Conservation (phyloP, 92 coral and sea anemone genomes). For the Desmophyllum pertusum region DNA sequence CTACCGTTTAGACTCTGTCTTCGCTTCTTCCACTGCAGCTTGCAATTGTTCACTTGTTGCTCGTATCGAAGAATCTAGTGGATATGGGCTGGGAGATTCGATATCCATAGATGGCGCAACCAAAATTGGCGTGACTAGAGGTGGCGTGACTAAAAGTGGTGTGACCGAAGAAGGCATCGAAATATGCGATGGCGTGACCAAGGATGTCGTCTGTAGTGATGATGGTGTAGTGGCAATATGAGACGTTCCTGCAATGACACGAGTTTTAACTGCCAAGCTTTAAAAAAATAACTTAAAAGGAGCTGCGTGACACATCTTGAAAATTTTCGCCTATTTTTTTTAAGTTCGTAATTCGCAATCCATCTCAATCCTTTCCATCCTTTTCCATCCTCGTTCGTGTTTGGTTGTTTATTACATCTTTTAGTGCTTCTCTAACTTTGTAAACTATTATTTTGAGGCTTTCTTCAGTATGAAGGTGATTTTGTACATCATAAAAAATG, state of each 20-base stretch:
- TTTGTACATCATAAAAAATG: too few relatives aligned
- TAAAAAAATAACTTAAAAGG: not conserved
- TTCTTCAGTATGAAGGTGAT: too few relatives aligned
- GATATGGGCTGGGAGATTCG: not conserved
- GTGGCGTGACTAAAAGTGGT: slow-evolving; percentile 29
- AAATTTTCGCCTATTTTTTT: too few relatives aligned
- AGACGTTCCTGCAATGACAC: slow-evolving; percentile 1
- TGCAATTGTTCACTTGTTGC: slow-evolving; percentile 9
- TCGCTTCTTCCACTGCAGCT: slow-evolving; percentile 34
- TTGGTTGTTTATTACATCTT: too few relatives aligned
- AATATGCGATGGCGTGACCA: not conserved
- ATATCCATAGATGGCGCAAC: not conserved
- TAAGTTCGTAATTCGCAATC: too few relatives aligned
- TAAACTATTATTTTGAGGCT: too few relatives aligned
- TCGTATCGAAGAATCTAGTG: not conserved
- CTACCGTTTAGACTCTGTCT: slow-evolving; percentile 29
- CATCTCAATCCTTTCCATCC: too few relatives aligned
- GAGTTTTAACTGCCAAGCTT: not conserved
- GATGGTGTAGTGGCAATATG: not conserved
- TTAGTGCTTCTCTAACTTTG: too few relatives aligned
- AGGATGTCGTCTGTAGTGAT: not conserved
- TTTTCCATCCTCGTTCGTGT: too few relatives aligned
- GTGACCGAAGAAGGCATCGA: not conserved
- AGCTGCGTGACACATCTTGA: too few relatives aligned
- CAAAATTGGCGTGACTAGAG: slow-evolving; percentile 15